Percentiles rank a stretch among this genome's conserved stretches.
phyloP scores from a whole-genome alignment of 2,113 vertebrate species.

The Hyperopisus bebe region DNA sequence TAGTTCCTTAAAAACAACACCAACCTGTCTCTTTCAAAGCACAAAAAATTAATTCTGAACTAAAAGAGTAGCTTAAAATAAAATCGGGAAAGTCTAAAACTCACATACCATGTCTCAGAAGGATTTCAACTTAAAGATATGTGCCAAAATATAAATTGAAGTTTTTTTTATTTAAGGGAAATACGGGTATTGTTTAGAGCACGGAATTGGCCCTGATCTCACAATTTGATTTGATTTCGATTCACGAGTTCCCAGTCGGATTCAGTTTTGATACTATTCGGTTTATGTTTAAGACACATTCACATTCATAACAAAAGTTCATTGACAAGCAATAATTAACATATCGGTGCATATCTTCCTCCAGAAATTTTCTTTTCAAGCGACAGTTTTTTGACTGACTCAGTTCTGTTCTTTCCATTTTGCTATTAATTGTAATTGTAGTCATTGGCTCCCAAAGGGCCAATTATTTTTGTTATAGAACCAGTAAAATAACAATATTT shows the following conservation, averaged over 20 bases:
- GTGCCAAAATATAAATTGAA: not conserved
- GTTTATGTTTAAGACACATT: not conserved
- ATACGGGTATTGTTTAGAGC: not conserved
- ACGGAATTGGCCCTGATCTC: not conserved
- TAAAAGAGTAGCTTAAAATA: not conserved
- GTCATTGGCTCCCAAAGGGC: not conserved
- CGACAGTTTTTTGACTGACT: not conserved
- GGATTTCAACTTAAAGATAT: not conserved
- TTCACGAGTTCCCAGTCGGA: not conserved
- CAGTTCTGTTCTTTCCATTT: not conserved
- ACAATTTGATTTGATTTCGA: not conserved
- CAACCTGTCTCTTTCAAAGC: not conserved
- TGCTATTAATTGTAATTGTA: not conserved
- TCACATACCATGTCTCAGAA: not conserved
- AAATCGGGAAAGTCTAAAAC: not conserved
- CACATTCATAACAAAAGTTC: not conserved
- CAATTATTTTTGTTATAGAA: not conserved
- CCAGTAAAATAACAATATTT: not conserved
- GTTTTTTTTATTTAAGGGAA: not conserved
- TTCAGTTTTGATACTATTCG: not conserved
- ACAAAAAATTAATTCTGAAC: not conserved
- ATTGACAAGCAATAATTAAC: not conserved
- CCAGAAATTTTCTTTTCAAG: not conserved
- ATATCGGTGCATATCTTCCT: not conserved
- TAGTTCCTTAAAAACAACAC: not conserved